phyloP scores from a whole-genome alignment of 2,113 vertebrate species.

The pig (Sus scrofa) region DNA sequence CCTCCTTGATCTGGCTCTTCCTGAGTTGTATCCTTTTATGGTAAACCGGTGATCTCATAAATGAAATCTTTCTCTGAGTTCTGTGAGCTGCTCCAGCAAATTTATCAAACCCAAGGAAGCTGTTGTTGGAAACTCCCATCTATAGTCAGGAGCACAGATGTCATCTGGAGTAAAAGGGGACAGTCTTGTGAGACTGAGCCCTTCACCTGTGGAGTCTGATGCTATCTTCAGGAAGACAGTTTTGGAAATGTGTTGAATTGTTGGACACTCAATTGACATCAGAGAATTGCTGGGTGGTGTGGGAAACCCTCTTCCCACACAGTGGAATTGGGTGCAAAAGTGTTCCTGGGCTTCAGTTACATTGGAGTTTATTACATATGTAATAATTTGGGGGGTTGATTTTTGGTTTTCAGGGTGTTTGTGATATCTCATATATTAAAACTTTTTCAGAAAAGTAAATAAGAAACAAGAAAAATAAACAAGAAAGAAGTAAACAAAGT shows the following conservation, averaged over 20 bases:
- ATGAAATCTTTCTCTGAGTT: not conserved
- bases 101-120: not conserved
- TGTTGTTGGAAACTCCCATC: not conserved
- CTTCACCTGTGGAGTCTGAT: not conserved
- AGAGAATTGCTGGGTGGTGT: not conserved
- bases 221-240: not conserved
- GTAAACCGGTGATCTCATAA: not conserved
- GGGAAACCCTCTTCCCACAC: not conserved
- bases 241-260: not conserved
- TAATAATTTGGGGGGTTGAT: not conserved
- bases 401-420: not conserved
- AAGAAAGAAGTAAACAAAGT: too few relatives aligned
- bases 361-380: not conserved
- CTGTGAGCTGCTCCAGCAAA: not conserved
- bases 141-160: not conserved
- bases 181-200: not conserved
- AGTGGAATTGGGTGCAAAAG: not conserved
- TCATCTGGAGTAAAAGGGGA: not conserved
- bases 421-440: not conserved
- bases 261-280: not conserved
- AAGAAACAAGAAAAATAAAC: too few relatives aligned
- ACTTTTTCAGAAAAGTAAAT: constrained; percentile 1
- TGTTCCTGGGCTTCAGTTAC: not conserved
- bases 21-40: not conserved
- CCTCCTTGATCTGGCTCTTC: not conserved